These are phyloP conservation scores for Eurosta solidaginis DNA, from an alignment of 1,140 invertebrate genomes.

Conservation along the genomic window DNA sequence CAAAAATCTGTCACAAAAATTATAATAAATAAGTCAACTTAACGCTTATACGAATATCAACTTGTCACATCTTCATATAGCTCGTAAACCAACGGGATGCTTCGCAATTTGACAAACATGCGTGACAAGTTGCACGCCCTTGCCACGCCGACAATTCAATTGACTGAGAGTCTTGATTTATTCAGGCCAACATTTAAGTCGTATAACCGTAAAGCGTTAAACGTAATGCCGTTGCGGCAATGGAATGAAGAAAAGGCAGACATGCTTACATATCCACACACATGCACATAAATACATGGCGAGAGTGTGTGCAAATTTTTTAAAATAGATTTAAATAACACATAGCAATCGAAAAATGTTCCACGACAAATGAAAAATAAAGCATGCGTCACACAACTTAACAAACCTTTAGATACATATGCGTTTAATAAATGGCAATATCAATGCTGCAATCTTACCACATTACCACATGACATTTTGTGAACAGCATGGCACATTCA, in stretches of 20 bases:
- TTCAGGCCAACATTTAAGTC: slow-evolving; percentile 6
- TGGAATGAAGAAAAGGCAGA: neutral
- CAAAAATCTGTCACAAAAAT: no score
- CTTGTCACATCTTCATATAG: neutral
- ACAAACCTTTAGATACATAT: neutral
- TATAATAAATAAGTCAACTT: neutral
- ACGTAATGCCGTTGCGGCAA: slow-evolving; percentile 1
- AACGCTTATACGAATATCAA: neutral
- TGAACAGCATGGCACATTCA: neutral
- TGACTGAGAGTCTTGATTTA: slow-evolving; percentile 8
- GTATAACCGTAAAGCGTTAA: neutral
- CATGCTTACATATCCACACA: neutral
- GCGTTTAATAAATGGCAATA: neutral
- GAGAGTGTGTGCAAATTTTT: no score
- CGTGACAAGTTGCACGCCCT: neutral
- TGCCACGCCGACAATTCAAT: slow-evolving; percentile 9
- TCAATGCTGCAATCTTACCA: neutral
- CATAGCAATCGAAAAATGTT: neutral
- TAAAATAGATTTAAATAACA: neutral
- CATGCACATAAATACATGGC: neutral
- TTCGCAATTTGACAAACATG: neutral
- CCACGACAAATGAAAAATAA: neutral
- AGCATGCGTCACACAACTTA: neutral
- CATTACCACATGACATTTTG: slow-evolving; percentile 12
- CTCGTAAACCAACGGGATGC: neutral